Conservation (phyloP, 2,888 invertebrate species). For the Charanyca ferruginea region DNA sequence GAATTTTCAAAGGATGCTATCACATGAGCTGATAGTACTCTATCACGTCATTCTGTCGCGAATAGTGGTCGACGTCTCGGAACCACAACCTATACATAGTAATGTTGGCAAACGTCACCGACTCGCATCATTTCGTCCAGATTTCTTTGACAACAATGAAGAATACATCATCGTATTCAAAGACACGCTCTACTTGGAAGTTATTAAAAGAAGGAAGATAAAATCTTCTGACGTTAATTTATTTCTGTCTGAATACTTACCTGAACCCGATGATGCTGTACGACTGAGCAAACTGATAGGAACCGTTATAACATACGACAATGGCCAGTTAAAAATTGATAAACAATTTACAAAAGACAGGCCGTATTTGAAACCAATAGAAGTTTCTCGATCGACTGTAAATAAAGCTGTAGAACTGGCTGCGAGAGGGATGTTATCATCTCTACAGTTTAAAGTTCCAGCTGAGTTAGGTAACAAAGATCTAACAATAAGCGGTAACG, state of each 20-base stretch:
- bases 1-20: slow-evolving; percentile 27
- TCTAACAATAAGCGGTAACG: slow-evolving; percentile 27
- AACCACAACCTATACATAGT: slow-evolving; percentile 10
- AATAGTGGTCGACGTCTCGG: slow-evolving; percentile 37
- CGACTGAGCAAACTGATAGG: slow-evolving; percentile 43
- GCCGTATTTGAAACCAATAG: slow-evolving; percentile 11
- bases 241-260: background rate
- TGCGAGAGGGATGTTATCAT: slow-evolving; percentile 23
- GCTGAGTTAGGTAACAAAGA: slow-evolving; percentile 52
- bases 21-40: slow-evolving; percentile 20
- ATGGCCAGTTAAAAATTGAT: slow-evolving; percentile 25
- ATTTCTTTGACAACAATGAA: slow-evolving; percentile 35
- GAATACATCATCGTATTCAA: slow-evolving; percentile 34
- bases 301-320: slow-evolving; percentile 25
- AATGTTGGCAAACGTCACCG: slow-evolving; percentile 36
- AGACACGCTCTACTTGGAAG: slow-evolving; percentile 21
- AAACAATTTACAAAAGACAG: background rate
- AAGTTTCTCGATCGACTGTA: slow-evolving; percentile 18
- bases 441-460: slow-evolving; percentile 39
- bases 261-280: background rate
- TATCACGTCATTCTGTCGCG: slow-evolving; percentile 50
- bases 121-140: slow-evolving; percentile 21
- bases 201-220: background rate
- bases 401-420: slow-evolving; percentile 27
- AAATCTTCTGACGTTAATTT: background rate